Evolutionary conservation across 2,888 invertebrate species (phyloP).

Genomic region (Pandemis heparana): DNA sequence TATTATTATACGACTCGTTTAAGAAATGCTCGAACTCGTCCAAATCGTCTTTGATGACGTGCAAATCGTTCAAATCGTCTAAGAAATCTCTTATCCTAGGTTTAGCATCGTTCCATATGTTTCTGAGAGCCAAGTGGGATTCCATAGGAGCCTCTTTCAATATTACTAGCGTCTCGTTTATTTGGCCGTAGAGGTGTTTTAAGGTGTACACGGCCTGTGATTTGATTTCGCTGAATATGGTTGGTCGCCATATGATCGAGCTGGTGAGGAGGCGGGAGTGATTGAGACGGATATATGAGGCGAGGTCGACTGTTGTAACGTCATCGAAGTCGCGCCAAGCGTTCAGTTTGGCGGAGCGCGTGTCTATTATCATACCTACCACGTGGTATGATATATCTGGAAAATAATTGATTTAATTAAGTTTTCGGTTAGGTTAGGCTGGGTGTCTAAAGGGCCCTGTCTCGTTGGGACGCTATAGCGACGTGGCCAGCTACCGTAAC

Average conservation of each 20-base stretch:
- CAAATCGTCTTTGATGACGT: conserved; percentile 90
- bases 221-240: conserved; percentile 85
- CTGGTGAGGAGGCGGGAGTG: conserved; percentile 93
- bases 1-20: conserved; percentile 91
- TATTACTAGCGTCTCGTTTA: conserved; percentile 76
- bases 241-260: conserved; percentile 92
- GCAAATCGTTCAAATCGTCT: conserved; percentile 90
- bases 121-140: conserved; percentile 87
- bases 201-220: conserved; percentile 64
- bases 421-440: not conserved
- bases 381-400: conserved; percentile 86
- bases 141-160: conserved; percentile 87
- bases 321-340: conserved; percentile 94
- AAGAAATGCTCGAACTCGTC: conserved; percentile 89
- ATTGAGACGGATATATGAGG: conserved; percentile 92
- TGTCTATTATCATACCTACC: conserved; percentile 91
- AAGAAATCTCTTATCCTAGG: conserved; percentile 89
- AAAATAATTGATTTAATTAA: conserved; percentile 42
- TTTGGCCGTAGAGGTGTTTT: conserved; percentile 73
- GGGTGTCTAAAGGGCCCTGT: no score
- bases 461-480: no score
- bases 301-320: conserved; percentile 90
- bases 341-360: conserved; percentile 90
- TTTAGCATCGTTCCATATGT: conserved; percentile 91
- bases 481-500: no score